A percentile compares a stretch with the other conserved stretches of the same genome.
Evolutionary conservation across 2,888 invertebrate species (phyloP).

Genomic region (Netelia inedita): DNA sequence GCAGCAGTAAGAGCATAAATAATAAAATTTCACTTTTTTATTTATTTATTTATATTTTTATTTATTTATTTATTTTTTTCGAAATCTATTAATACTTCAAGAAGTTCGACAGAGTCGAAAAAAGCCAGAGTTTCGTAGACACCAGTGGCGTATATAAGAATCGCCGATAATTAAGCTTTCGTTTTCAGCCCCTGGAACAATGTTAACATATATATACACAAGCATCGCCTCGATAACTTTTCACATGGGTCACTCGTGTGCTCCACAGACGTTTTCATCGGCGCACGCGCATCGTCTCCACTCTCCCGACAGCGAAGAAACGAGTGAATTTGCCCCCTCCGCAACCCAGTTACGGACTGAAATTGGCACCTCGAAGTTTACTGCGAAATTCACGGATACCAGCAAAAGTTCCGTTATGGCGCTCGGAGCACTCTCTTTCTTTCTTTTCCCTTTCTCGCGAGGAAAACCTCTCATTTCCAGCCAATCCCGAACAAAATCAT

Average conservation of each 20-base stretch:
- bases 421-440: slow-evolving; percentile 8
- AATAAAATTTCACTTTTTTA: too few species aligned
- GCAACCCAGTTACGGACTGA: slow-evolving; percentile 20
- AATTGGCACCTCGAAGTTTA: slow-evolving; percentile 55
- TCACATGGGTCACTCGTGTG: slow-evolving; percentile 10
- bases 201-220: slow-evolving; percentile 5
- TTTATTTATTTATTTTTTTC: not conserved
- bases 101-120: not conserved
- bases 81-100: not conserved
- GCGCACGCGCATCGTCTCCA: not conserved
- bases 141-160: not conserved
- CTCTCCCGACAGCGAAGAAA: not conserved
- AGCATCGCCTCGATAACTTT: slow-evolving; percentile 27
- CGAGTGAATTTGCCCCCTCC: slow-evolving; percentile 7
- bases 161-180: slow-evolving; percentile 22
- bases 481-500: slow-evolving; percentile 33
- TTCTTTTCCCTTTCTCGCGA: slow-evolving; percentile 1
- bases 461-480: slow-evolving; percentile 37
- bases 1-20: too few species aligned
- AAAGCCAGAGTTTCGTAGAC: not conserved
- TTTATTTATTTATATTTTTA: not conserved
- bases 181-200: slow-evolving; percentile 1
- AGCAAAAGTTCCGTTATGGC: not conserved
- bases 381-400: slow-evolving; percentile 37
- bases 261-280: slow-evolving; percentile 3